Percentiles rank a stretch among this genome's conserved stretches.
Evolutionary conservation across 1,140 invertebrate genomes (phyloP).

Genomic region (Drosophila pseudoananassae): DNA sequence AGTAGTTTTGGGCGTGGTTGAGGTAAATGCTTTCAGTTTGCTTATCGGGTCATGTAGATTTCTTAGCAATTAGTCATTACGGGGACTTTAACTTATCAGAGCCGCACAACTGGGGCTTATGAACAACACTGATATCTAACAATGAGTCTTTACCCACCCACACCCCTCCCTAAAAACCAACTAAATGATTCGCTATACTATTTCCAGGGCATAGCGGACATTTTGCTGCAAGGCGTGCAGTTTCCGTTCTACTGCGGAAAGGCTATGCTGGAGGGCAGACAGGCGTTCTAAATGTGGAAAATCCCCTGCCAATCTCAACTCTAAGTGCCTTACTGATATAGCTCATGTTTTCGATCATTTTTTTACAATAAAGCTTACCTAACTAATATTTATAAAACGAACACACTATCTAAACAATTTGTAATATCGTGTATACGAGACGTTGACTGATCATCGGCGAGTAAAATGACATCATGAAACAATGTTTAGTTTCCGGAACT

Average conservation of each 20-base stretch:
- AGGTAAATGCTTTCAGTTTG: slow-evolving; percentile 16
- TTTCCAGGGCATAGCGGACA: slow-evolving; percentile 87
- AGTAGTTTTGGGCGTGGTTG: slow-evolving; percentile 57
- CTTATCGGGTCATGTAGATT: slow-evolving; percentile 51
- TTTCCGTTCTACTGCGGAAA: slow-evolving; percentile 88
- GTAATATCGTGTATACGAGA: slow-evolving; percentile 8
- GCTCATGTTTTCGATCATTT: slow-evolving; percentile 37
- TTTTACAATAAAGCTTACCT: slow-evolving; percentile 47
- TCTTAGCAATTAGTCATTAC: slow-evolving; percentile 53
- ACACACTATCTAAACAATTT: slow-evolving; percentile 7
- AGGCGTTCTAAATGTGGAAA: slow-evolving; percentile 48
- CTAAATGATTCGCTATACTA: slow-evolving; percentile 68
- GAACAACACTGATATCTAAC: slow-evolving; percentile 22
- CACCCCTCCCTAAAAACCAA: background rate
- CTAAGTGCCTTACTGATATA: slow-evolving; percentile 65
- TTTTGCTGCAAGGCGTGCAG: slow-evolving; percentile 88
- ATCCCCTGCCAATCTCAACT: background rate
- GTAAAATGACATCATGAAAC: background rate
- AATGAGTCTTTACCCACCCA: slow-evolving; percentile 6
- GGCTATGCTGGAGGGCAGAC: slow-evolving; percentile 87
- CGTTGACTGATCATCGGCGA: background rate
- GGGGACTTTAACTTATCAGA: slow-evolving; percentile 31
- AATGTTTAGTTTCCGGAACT: background rate
- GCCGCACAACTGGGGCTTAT: slow-evolving; percentile 37
- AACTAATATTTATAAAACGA: slow-evolving; percentile 32